phyloP scores from a whole-genome alignment of 2,888 invertebrate species.

The Neoitamus cyanurus region DNA sequence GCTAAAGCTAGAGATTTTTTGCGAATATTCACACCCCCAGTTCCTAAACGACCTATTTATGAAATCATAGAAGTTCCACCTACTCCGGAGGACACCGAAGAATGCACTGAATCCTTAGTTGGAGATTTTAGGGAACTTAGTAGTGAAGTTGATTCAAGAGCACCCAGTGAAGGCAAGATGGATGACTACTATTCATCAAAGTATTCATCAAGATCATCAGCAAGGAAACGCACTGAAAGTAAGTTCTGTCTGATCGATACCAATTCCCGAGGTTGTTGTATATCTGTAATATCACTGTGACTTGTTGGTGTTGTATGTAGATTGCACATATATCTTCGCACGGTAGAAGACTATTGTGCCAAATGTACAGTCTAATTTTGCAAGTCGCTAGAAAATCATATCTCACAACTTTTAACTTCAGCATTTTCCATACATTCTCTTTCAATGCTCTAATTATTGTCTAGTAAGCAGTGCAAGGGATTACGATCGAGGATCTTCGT shows the following conservation, averaged over 20 bases:
- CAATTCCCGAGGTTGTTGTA: neutral
- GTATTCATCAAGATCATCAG: slow-evolving; percentile 71
- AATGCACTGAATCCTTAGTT: slow-evolving; percentile 61
- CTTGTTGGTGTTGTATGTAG: slow-evolving; percentile 38
- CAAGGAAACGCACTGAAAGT: slow-evolving; percentile 73
- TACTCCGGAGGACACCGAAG: slow-evolving; percentile 54
- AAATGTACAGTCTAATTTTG: slow-evolving; percentile 14
- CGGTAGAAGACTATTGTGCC: slow-evolving; percentile 19
- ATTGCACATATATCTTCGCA: neutral
- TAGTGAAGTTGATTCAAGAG: slow-evolving; percentile 60
- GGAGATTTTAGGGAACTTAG: slow-evolving; percentile 61
- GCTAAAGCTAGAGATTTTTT: slow-evolving; percentile 65
- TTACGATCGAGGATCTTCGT: slow-evolving; percentile 60
- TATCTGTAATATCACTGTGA: neutral
- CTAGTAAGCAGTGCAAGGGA: slow-evolving; percentile 58
- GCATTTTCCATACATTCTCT: neutral
- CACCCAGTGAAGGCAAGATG: slow-evolving; percentile 60
- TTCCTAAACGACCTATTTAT: slow-evolving; percentile 62
- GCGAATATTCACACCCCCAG: slow-evolving; percentile 65
- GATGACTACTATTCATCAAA: slow-evolving; percentile 66
- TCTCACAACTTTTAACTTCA: neutral
- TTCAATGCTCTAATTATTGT: slow-evolving; percentile 38
- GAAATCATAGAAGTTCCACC: slow-evolving; percentile 64
- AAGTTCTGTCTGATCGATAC: slow-evolving; percentile 53
- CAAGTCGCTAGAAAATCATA: slow-evolving; percentile 18